A percentile compares a stretch with the other conserved stretches of the same genome.
Evolutionary conservation across 2,888 invertebrate genomes (phyloP).

Genomic region (Venusia cambrica): DNA sequence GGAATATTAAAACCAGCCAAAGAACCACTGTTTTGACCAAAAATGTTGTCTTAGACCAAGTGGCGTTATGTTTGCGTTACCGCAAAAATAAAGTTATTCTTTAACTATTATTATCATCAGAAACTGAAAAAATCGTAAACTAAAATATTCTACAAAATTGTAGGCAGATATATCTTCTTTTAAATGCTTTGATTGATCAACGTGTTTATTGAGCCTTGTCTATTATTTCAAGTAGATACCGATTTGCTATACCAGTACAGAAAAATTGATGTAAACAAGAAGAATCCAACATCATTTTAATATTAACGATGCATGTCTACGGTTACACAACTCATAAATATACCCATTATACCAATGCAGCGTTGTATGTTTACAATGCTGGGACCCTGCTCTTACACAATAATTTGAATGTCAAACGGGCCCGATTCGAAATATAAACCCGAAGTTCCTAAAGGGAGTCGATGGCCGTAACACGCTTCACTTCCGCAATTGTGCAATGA

Average conservation of each 20-base stretch:
- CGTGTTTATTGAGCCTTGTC: not conserved
- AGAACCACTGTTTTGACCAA: too few relatives aligned
- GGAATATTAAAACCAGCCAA: too few relatives aligned
- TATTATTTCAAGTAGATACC: too few relatives aligned
- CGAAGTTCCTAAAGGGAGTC: constrained; percentile 53
- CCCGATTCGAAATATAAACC: constrained; percentile 57
- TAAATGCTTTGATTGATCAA: not conserved
- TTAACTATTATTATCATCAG: too few relatives aligned
- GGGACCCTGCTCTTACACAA: constrained; percentile 55
- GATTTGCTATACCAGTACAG: constrained; percentile 19
- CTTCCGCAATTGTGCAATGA: constrained; percentile 66
- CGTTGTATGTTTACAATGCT: constrained; percentile 48
- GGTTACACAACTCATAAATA: constrained; percentile 49
- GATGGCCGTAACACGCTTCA: constrained; percentile 43
- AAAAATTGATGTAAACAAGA: constrained; percentile 28
- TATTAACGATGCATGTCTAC: constrained; percentile 37
- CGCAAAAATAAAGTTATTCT: too few relatives aligned
- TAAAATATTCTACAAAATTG: too few relatives aligned
- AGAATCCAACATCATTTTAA: constrained; percentile 27
- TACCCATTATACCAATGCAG: constrained; percentile 50
- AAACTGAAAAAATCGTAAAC: too few relatives aligned
- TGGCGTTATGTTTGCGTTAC: too few relatives aligned
- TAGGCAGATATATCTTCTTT: too few relatives aligned
- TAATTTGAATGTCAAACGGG: constrained; percentile 62
- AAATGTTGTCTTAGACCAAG: too few relatives aligned